Evolutionary conservation across 2,888 invertebrate species (phyloP), one percentile per base, ranked within the genome.

Genomic region (Apocheima hispidaria): DNA sequence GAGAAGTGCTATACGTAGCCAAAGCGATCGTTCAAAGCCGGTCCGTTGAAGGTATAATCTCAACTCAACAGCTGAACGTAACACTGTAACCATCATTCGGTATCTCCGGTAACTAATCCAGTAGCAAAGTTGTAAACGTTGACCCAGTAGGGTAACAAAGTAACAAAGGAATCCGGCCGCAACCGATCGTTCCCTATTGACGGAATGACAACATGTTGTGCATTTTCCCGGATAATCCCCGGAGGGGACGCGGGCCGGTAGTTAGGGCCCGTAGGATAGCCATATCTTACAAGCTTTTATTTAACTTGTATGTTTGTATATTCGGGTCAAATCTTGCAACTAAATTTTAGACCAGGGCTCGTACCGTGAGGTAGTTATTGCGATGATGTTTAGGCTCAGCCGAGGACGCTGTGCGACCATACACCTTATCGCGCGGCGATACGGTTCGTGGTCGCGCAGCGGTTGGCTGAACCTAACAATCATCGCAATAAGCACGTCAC

Each of bases 171-270:
- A 66, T 72, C 62, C 60, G 65, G 72, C 75, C 76, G 64, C 80
- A 79, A 72, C 74, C 77, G 75, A 80, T 78, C 69, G 77, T 40
- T 46, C 41, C 44, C 64, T 60, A 65, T 65, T 56, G 57, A 72
- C 78, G 83, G 83, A 36, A 60, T 87, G 86, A 87, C 87, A 86
- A 84, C 86, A 89, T 87, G 86, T 87, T 90, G 90, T 86, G 83
- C 89, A 88, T 82, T 88, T 87, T 83, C 78, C 78, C 78, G 86
- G 86, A 87, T 90, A 86, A 91, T 88, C 90, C 90, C 84, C 79
- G n/a, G 84, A 84, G 84, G 86, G 85, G 81, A 77, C 75, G 69
- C 76, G 78, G 44, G 78, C 78, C 80, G 79, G 12, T 46, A 7
- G 12, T 30, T 81, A 78, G 81, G 78, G 83, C 82, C 73, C n/a